Evolutionary conservation across 2,888 invertebrate species (phyloP), one percentile per base, ranked within the genome.

Genomic region (Amitus sp.): DNA sequence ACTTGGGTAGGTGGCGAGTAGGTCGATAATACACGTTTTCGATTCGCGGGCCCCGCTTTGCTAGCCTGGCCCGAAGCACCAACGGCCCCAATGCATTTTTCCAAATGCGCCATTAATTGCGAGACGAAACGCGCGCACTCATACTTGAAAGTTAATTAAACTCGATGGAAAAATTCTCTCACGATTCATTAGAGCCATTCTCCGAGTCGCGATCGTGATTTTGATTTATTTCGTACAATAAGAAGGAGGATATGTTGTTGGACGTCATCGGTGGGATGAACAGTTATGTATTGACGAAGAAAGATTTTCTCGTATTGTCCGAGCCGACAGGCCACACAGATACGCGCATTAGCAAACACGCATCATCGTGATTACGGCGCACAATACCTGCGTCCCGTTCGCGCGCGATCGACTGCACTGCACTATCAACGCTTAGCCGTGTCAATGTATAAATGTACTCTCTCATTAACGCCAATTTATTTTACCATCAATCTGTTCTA

Each of bases 301-400:
- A 47, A 34, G 51, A 51, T 50, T 42, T 47, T 18, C 33, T 20
- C 33, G 34, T 43, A 58, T 58, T 58, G 51, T 58, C 47, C 47
- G 57, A 40, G 12, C 46, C 47, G 45, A 49, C 43, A 20, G 51
- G 47, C 42, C 45, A 20, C 37, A 27, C 19, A 57, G 59, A 53
- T 59, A 49, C 20, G 53, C 42, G 40, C 49, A 46, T 59, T 15
- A 34, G 33, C 42, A 47, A 59, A 60, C 60, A 47, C 50, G 47
- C 47, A 60, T 60, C 60, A 60, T 54, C 54, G 60, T 54, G 47
- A 54, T 54, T 54, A 46, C 42, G 59, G 45, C 37, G 33, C 48
- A 53, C 53, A 59, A 53, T 48, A 12, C 42, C 10, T 10, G 13
- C n/a, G 45, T 30, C 51, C 15, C 48, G 49, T 27, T 17, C 43